Conservation (phyloP, 2,113 vertebrate species). For the Leptosomus discolor region DNA sequence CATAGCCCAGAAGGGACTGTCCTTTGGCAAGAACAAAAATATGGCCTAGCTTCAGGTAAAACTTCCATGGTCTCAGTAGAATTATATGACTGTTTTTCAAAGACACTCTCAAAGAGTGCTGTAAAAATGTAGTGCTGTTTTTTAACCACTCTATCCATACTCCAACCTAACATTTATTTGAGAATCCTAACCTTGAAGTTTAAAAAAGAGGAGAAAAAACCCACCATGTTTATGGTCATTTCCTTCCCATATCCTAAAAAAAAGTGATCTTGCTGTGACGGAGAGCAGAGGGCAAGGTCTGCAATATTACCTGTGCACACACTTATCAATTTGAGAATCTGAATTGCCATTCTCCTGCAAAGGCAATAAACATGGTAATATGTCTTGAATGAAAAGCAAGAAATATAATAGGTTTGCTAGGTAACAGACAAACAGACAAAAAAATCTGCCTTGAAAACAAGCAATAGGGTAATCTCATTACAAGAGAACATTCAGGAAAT, state of each 20-base stretch:
- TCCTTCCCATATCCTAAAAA: background rate
- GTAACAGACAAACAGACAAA: background rate
- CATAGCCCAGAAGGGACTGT: background rate
- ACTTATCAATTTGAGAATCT: conserved; percentile 29
- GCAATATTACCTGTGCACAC: background rate
- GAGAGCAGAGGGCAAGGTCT: conserved; percentile 11
- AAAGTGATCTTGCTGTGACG: background rate
- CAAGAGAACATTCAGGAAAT: conserved; percentile 19
- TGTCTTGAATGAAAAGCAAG: conserved; percentile 32
- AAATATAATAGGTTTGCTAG: conserved; percentile 20
- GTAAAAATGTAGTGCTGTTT: background rate
- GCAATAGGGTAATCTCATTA: background rate
- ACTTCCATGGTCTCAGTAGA: background rate
- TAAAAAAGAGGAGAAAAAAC: background rate
- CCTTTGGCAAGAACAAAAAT: background rate
- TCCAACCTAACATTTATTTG: background rate
- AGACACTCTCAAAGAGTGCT: background rate
- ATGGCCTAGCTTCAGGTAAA: background rate
- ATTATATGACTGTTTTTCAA: conserved; percentile 1
- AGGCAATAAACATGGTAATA: conserved; percentile 40
- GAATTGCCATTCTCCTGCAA: conserved; percentile 45
- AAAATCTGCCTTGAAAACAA: background rate
- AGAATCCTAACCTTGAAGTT: conserved; percentile 17
- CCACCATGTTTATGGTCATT: background rate
- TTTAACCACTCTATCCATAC: background rate